phyloP scores from a whole-genome alignment of 2,113 vertebrate genomes.

The Promerops cafer region DNA sequence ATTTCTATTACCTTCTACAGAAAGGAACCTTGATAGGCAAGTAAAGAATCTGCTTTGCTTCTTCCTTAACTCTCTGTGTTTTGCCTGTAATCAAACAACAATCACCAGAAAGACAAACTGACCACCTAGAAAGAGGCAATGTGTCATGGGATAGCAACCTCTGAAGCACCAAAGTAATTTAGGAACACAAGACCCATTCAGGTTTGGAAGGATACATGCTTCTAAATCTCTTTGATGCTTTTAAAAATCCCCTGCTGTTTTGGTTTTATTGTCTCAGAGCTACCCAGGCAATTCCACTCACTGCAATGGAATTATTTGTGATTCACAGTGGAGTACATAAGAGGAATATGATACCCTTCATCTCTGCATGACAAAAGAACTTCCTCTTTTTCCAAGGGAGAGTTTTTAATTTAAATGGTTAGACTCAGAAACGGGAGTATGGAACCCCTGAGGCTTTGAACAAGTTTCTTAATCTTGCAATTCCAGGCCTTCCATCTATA shows the following conservation, averaged over 20 bases:
- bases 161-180: neutral
- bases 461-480: slow-evolving; percentile 32
- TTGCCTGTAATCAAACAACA: neutral
- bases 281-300: neutral
- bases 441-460: slow-evolving; percentile 7
- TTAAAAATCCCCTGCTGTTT: neutral
- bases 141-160: neutral
- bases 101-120: neutral
- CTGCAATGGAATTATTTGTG: neutral
- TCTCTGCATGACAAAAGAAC: slow-evolving; percentile 19
- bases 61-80: neutral
- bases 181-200: neutral
- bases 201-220: neutral
- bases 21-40: neutral
- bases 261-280: neutral
- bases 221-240: neutral
- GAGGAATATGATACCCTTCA: slow-evolving; percentile 13
- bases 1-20: neutral
- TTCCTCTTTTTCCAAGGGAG: neutral
- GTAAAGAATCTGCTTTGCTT: neutral
- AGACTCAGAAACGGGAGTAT: neutral
- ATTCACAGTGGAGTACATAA: slow-evolving; percentile 6
- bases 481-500: neutral
- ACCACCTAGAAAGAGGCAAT: neutral
- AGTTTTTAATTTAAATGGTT: slow-evolving; percentile 17